Evolutionary conservation across 2,888 invertebrate species (phyloP).

Genomic region (Drosophila birchii): DNA sequence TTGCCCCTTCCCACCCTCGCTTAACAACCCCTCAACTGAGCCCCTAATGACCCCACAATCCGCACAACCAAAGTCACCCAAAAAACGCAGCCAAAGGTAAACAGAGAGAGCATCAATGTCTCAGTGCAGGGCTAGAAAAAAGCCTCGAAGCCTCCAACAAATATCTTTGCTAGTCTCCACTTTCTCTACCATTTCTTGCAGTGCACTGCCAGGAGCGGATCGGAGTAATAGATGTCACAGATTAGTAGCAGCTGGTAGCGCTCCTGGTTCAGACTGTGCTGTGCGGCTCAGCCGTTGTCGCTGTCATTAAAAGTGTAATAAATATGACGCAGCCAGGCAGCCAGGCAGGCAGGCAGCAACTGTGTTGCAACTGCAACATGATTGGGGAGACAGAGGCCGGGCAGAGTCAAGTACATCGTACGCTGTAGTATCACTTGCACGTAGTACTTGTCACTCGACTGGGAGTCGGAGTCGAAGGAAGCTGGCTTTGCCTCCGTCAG

Average conservation of each 20-base stretch:
- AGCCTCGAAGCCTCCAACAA: neutral
- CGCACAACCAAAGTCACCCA: conserved; percentile 1
- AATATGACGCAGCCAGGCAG: conserved; percentile 59
- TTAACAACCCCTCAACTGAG: neutral
- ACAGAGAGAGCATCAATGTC: conserved; percentile 8
- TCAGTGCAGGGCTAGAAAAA: neutral
- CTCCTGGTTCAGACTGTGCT: conserved; percentile 10
- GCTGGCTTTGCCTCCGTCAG: neutral
- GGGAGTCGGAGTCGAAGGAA: conserved; percentile 26
- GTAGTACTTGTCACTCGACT: conserved; percentile 76
- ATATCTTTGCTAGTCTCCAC: neutral
- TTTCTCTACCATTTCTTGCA: neutral
- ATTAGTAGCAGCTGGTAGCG: conserved; percentile 27
- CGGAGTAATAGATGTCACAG: conserved; percentile 40
- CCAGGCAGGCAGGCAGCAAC: conserved; percentile 31
- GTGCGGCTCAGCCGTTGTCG: conserved; percentile 45
- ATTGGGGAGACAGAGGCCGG: conserved; percentile 26
- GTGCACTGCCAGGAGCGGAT: conserved; percentile 16
- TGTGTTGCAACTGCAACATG: conserved; percentile 29
- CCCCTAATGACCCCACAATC: neutral
- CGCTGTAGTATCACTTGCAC: conserved; percentile 82
- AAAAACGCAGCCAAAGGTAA: conserved; percentile 56
- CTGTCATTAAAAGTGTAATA: conserved; percentile 77
- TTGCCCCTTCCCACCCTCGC: conserved; percentile 24
- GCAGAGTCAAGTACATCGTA: conserved; percentile 72